These are phyloP conservation scores for Cettia cetti DNA, from an alignment of 2,113 vertebrate genomes.

Conservation along the genomic window DNA sequence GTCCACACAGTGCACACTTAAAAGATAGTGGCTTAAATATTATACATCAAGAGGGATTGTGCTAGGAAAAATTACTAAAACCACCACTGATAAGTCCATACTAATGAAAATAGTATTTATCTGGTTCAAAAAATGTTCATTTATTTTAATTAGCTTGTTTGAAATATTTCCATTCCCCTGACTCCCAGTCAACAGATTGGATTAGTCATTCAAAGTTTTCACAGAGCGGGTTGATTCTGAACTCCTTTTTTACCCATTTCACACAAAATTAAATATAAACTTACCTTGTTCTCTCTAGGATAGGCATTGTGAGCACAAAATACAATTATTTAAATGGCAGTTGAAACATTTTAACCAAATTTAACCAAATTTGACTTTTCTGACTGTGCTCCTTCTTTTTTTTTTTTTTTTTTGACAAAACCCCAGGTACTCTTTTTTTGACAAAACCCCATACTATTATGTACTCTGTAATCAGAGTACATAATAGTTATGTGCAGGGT, in stretches of 20 bases:
- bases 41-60: neutral
- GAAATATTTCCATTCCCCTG: neutral
- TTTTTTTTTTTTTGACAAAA: neutral
- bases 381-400: neutral
- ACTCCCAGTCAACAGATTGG: neutral
- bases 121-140: neutral
- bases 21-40: neutral
- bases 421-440: neutral
- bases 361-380: fast-evolving
- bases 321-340: neutral
- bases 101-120: neutral
- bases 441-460: neutral
- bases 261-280: neutral
- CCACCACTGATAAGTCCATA: neutral
- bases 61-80: neutral
- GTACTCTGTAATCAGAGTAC: neutral
- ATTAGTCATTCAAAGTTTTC: neutral
- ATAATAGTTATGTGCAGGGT: neutral
- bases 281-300: neutral
- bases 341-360: neutral
- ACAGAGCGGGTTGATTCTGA: neutral
- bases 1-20: neutral
- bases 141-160: neutral
- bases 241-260: neutral
- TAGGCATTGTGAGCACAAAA: neutral